Evolutionary conservation across 2,113 vertebrate species (phyloP), one percentile per base, ranked within the genome.

Genomic region (Corapipo altera): DNA sequence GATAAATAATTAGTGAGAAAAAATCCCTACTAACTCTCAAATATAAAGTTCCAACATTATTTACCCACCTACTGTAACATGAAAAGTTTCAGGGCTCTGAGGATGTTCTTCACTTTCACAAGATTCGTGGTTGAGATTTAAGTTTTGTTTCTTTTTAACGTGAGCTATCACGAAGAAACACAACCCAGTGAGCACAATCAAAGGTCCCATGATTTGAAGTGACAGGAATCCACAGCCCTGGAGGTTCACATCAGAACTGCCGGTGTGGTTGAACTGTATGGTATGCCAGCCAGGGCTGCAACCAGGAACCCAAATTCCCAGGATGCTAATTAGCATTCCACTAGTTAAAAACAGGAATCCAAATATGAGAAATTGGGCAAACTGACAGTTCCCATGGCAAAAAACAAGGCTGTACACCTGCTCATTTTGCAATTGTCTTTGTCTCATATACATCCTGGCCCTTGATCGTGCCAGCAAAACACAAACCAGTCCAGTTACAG

Each of bases 91-190:
- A 15, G 72, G 55, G 37, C 48, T 92, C 58, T 95, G 95, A 35
- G 78, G 46, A 54, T 91, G 95, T n/a, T 98, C 98, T 90, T 98
- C 98, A 12, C 35, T 92, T 75, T 96, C 97, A 1, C 84, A 87
- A 64, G 95, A 82, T n/a, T 98, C 97, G 83, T 97, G 96, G 41
- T 11, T 82, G n/a, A 82, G 80, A 85, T 65, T 95, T 88, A 97
- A 89, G 84, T 96, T 93, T 88, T 93, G 97, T 89, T 96, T 98
- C 95, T 98, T 98, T 97, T 98, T 98, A 71, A 98, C 87, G 24
- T 98, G 98, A 91, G 98, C 98, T 54, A 98, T 96, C 93, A 98
- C 97, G 4, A 98, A 98, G 96, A 98, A 98, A 92, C 98, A 98
- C 88, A 98, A 86, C 30, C 98, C 98, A 95, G 98, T 95, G 15